Evolutionary conservation across 2,888 invertebrate genomes (phyloP).

Genomic region (Reticulitermes lucifugus): DNA sequence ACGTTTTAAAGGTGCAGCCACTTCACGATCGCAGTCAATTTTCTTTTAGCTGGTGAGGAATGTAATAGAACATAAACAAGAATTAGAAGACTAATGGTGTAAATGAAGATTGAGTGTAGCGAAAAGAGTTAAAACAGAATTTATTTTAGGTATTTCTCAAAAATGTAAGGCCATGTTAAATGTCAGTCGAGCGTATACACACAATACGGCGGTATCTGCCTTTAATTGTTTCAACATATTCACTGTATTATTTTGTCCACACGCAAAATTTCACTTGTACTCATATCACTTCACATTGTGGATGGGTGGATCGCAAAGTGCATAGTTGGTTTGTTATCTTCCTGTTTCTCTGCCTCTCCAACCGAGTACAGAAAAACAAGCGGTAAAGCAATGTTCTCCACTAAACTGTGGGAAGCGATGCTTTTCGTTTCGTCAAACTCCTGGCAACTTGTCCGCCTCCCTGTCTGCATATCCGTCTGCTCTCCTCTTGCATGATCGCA

Average conservation of each 20-base stretch:
- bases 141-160: background rate
- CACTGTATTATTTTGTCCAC: background rate
- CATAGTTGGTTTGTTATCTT: conserved; percentile 1
- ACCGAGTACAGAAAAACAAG: background rate
- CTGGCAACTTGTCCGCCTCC: conserved; percentile 27
- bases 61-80: no score
- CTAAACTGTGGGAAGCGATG: background rate
- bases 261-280: background rate
- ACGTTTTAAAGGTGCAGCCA: no score
- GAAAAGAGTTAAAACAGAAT: background rate
- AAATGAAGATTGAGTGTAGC: background rate
- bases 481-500: conserved; percentile 32
- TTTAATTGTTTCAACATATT: conserved; percentile 20
- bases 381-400: conserved; percentile 1
- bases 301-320: background rate
- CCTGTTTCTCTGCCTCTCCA: background rate
- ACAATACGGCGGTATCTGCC: background rate
- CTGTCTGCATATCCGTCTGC: background rate
- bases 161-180: background rate
- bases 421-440: conserved; percentile 24
- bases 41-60: no score
- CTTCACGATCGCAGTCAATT: no score
- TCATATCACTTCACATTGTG: background rate
- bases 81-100: background rate
- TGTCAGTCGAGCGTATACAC: background rate